Evolutionary conservation across 2,888 invertebrate genomes (phyloP), one percentile per base, ranked within the genome.

Genomic region (Myopa testacea): DNA sequence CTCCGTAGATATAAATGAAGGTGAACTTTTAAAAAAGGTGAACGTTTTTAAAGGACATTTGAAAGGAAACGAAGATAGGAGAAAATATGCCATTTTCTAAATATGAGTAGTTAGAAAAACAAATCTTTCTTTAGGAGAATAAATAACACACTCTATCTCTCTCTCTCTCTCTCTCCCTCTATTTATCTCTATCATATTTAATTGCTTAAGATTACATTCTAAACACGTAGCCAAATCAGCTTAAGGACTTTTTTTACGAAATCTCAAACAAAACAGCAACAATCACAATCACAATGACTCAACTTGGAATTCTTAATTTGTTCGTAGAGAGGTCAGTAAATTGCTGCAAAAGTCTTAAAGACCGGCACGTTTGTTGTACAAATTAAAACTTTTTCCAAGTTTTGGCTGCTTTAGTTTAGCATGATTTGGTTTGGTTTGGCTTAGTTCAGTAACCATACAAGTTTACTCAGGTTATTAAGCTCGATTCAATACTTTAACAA

Each of bases 181-280:
- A 3, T 45, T 10, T 45, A 8, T 45, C 26, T 26, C 26, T 26
- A 26, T 45, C 10, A 3, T 45, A 65, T 65, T 65, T 38, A 65
- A 65, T 38, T 65, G 12, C 37, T 65, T 65, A 37, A 16, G 14
- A 26, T 65, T 65, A 34, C 34, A 75, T 75, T 75, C 75, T 6
- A 55, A 69, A 19, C 75, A 75, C 75, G 75, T 75, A 75, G 60
- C 68, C 45, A 10, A 68, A 75, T 75, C 45, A 75, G 69, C 75
- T 69, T 14, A 7, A 12, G 26, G 55, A 69, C 50, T 68, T 75
- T 68, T 55, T 7, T 37, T 34, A 55, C 52, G 63, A 74, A 52
- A 73, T 45, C 10, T 37, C 37, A 38, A 58, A n/a, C 19, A 63
- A 7, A 34, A 52, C 34, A 74, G 45, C 50, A 63, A 40, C 19